phyloP scores from a whole-genome alignment of 1,140 invertebrate species.

The Centruroides vittatus region DNA sequence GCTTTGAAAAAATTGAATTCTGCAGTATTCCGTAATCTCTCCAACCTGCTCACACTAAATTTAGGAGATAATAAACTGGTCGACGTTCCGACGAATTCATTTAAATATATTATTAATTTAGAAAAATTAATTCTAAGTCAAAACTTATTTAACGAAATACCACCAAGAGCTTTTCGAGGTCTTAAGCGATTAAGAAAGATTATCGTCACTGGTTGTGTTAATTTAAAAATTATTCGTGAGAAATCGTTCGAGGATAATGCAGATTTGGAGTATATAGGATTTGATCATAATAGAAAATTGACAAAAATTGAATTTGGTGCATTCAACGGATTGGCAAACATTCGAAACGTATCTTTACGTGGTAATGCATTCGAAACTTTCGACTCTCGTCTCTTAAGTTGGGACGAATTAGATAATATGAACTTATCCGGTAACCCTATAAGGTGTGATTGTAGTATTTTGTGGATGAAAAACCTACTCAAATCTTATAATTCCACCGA shows the following conservation, averaged over 20 bases:
- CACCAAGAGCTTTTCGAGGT: slow-evolving; percentile 54
- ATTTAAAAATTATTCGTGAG: slow-evolving; percentile 50
- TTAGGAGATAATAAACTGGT: slow-evolving; percentile 60
- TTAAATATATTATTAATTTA: slow-evolving; percentile 57
- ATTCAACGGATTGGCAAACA: slow-evolving; percentile 55
- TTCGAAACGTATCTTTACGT: slow-evolving; percentile 55
- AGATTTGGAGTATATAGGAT: slow-evolving; percentile 57
- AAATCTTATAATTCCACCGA: slow-evolving; percentile 1
- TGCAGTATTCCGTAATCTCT: slow-evolving; percentile 46
- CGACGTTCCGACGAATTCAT: slow-evolving; percentile 51
- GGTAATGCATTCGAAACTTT: slow-evolving; percentile 61
- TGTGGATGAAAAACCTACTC: slow-evolving; percentile 57
- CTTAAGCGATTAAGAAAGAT: slow-evolving; percentile 55
- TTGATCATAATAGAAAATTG: slow-evolving; percentile 60
- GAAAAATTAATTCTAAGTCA: slow-evolving; percentile 64
- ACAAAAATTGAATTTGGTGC: slow-evolving; percentile 52
- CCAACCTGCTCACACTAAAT: slow-evolving; percentile 48
- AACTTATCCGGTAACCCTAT: slow-evolving; percentile 71
- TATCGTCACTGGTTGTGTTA: slow-evolving; percentile 55
- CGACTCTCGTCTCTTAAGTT: slow-evolving; percentile 53
- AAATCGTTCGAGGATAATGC: slow-evolving; percentile 61
- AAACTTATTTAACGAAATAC: slow-evolving; percentile 56
- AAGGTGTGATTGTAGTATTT: slow-evolving; percentile 57
- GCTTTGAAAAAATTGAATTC: slow-evolving; percentile 43
- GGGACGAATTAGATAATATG: slow-evolving; percentile 55